phyloP scores from a whole-genome alignment of 1,140 invertebrate genomes.

The Berghia stephanieae region DNA sequence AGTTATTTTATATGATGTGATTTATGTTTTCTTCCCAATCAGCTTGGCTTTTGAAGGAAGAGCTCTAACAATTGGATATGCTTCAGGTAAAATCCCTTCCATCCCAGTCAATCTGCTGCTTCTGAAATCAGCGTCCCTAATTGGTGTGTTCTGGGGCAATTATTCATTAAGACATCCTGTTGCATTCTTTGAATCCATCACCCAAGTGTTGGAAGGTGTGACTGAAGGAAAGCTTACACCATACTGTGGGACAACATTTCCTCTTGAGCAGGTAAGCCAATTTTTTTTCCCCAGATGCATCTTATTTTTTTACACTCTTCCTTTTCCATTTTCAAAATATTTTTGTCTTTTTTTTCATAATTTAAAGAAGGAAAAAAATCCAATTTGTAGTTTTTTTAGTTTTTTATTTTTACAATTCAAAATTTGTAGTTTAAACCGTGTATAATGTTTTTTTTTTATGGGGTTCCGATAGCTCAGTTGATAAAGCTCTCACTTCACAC shows the following conservation, averaged over 20 bases:
- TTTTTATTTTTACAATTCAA: too few relatives aligned
- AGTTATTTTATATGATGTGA: background rate
- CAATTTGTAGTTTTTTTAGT: too few relatives aligned
- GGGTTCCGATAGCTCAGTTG: too few relatives aligned
- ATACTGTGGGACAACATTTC: constrained; percentile 40
- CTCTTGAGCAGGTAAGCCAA: constrained; percentile 42
- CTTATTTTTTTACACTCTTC: too few relatives aligned
- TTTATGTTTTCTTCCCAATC: background rate
- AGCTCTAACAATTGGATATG: constrained; percentile 47
- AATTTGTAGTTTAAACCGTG: too few relatives aligned
- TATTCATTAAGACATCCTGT: constrained; percentile 32
- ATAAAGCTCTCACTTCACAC: too few relatives aligned
- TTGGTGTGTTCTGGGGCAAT: constrained; percentile 48
- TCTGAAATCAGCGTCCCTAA: constrained; percentile 44
- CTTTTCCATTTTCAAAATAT: too few relatives aligned
- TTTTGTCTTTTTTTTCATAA: too few relatives aligned
- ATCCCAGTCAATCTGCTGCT: constrained; percentile 48
- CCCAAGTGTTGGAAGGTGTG: constrained; percentile 29
- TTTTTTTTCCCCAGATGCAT: too few relatives aligned
- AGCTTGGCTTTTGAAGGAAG: constrained; percentile 49
- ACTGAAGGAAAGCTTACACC: constrained; percentile 36
- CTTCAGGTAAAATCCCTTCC: constrained; percentile 47
- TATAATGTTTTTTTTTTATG: too few relatives aligned
- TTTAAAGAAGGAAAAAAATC: too few relatives aligned
- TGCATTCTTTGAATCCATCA: constrained; percentile 40